Conservation (phyloP, 2,113 vertebrate genomes). For the Lanius collurio region DNA sequence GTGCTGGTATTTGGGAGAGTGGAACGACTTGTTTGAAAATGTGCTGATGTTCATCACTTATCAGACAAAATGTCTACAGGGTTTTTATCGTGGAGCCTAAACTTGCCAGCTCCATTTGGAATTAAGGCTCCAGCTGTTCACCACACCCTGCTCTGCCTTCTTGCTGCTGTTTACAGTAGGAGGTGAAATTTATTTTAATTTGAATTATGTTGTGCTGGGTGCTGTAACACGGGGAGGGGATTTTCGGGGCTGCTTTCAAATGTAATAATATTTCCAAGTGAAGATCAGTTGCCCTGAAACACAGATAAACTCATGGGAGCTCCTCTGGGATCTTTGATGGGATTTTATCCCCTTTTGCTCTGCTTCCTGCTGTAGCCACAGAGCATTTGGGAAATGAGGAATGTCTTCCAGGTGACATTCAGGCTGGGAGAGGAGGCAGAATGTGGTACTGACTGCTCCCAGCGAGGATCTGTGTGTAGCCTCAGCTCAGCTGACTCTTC, state of each 20-base stretch:
- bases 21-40: slow-evolving; percentile 55
- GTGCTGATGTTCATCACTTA: slow-evolving; percentile 58
- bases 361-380: not conserved
- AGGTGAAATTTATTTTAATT: not conserved
- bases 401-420: accelerated
- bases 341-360: accelerated
- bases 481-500: not conserved
- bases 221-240: accelerated
- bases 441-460: not conserved
- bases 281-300: not conserved
- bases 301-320: not conserved
- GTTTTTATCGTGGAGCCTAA: slow-evolving; percentile 29
- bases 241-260: not conserved
- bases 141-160: slow-evolving; percentile 21
- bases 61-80: slow-evolving; percentile 54
- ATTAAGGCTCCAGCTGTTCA: slow-evolving; percentile 30
- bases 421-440: not conserved
- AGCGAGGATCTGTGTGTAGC: not conserved
- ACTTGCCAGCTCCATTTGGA: slow-evolving; percentile 19
- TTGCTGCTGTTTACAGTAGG: not conserved
- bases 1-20: slow-evolving; percentile 6
- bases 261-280: not conserved
- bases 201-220: not conserved
- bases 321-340: not conserved
- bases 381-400: not conserved